Percentiles rank a stretch among this genome's conserved stretches.
Conservation (phyloP, 2,113 vertebrate species). For the Girardinichthys multiradiatus region DNA sequence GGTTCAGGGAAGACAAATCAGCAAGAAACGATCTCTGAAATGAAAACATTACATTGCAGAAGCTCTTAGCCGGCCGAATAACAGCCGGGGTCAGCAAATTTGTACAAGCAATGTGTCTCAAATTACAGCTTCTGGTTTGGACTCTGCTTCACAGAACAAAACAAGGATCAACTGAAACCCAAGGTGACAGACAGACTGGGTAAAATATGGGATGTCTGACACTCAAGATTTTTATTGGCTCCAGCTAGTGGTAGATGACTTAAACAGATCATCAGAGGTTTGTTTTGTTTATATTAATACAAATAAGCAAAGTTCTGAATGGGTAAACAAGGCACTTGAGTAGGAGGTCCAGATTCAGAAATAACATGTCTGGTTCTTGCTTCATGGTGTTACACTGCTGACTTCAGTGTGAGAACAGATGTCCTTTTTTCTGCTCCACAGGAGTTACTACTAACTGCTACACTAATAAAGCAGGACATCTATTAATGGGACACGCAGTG, state of each 20-base stretch:
- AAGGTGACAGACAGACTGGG: constrained; percentile 16
- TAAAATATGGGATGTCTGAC: constrained; percentile 23
- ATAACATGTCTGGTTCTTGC: no score
- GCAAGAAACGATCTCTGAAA: constrained; percentile 44
- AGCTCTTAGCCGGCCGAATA: constrained; percentile 55
- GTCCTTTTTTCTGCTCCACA: no score
- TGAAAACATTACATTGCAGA: constrained; percentile 46
- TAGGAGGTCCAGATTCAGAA: no score
- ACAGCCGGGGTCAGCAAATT: constrained; percentile 51
- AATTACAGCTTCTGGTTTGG: constrained; percentile 29
- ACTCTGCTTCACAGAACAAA: constrained; percentile 6
- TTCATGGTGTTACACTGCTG: no score
- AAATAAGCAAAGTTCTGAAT: no score
- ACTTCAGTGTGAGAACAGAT: no score
- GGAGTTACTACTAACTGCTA: no score
- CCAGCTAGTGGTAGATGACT: background rate
- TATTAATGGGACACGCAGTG: no score
- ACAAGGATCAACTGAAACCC: constrained; percentile 26
- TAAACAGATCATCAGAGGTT: no score
- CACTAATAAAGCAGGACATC: no score
- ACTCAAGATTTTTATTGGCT: constrained; percentile 3
- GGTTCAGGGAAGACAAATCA: constrained; percentile 44
- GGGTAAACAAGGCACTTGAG: no score
- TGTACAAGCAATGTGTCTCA: constrained; percentile 30
- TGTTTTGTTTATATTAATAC: no score